Evolutionary conservation across 2,888 invertebrate species (phyloP).

Genomic region (Dynastes tityus): DNA sequence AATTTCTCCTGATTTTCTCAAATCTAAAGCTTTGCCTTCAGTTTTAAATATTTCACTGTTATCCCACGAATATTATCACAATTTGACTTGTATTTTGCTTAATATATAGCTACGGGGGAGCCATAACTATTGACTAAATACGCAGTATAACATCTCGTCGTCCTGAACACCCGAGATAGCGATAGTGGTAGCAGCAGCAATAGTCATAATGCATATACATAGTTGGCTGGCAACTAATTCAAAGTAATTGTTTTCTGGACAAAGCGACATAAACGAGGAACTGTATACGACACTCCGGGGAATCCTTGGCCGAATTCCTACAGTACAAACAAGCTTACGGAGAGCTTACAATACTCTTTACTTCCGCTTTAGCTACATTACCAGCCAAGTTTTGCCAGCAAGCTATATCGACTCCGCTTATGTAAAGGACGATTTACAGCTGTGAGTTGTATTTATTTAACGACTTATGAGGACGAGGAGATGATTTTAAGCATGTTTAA

Average conservation of each 20-base stretch:
- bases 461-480: too few species aligned
- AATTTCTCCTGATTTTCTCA: too few species aligned
- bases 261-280: conserved; percentile 32
- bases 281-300: conserved; percentile 31
- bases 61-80: background rate
- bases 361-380: conserved; percentile 19
- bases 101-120: background rate
- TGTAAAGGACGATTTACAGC: too few species aligned
- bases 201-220: too few species aligned
- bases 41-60: too few species aligned
- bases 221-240: conserved; percentile 17
- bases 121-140: conserved; percentile 12
- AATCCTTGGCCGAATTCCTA: conserved; percentile 32
- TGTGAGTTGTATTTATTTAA: too few species aligned
- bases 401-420: background rate
- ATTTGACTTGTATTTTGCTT: background rate
- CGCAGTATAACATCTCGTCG: background rate
- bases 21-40: too few species aligned
- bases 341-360: conserved; percentile 30
- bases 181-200: background rate
- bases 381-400: background rate
- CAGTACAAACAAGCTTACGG: conserved; percentile 26
- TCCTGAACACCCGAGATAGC: conserved; percentile 9
- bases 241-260: conserved; percentile 38
- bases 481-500: too few species aligned